phyloP scores from a whole-genome alignment of 2,888 invertebrate genomes.

The Alcis repandata region DNA sequence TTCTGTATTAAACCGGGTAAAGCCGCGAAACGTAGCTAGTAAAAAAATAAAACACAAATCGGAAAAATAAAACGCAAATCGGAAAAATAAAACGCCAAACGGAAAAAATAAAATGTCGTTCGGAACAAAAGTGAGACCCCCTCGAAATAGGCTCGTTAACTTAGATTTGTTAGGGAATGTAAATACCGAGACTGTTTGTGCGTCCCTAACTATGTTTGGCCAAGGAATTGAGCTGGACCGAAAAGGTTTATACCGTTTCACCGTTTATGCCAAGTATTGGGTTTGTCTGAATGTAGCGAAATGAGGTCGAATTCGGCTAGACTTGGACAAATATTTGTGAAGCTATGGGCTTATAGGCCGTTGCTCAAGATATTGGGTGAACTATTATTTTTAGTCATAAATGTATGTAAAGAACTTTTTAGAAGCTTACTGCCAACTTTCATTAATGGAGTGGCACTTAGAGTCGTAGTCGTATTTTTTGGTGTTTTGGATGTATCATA shows the following conservation, averaged over 20 bases:
- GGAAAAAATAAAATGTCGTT: conserved; percentile 35
- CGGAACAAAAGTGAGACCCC: conserved; percentile 54
- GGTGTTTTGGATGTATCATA: too few relatives aligned
- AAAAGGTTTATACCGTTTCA: conserved; percentile 51
- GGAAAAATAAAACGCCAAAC: conserved; percentile 8
- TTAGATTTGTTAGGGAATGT: conserved; percentile 70
- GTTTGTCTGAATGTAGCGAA: conserved; percentile 43
- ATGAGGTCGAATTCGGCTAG: conserved; percentile 20
- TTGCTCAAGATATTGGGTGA: not conserved
- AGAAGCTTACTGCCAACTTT: too few relatives aligned
- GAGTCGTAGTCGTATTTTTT: too few relatives aligned
- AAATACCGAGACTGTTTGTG: conserved; percentile 69
- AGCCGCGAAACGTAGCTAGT: too few relatives aligned
- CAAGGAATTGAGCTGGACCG: conserved; percentile 61
- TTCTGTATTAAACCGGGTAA: too few relatives aligned
- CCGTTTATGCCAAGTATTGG: conserved; percentile 46
- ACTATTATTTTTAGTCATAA: not conserved
- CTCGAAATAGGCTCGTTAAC: conserved; percentile 67
- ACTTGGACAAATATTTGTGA: conserved; percentile 22
- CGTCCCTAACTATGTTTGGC: conserved; percentile 75
- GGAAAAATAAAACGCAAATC: conserved; percentile 32
- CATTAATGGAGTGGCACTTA: too few relatives aligned
- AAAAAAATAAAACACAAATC: not conserved
- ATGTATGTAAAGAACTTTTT: too few relatives aligned
- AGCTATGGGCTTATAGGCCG: conserved; percentile 2